Base-by-base conservation (phyloP, 2,888 invertebrate genomes). In the Sminthurinus aureus region DNA sequence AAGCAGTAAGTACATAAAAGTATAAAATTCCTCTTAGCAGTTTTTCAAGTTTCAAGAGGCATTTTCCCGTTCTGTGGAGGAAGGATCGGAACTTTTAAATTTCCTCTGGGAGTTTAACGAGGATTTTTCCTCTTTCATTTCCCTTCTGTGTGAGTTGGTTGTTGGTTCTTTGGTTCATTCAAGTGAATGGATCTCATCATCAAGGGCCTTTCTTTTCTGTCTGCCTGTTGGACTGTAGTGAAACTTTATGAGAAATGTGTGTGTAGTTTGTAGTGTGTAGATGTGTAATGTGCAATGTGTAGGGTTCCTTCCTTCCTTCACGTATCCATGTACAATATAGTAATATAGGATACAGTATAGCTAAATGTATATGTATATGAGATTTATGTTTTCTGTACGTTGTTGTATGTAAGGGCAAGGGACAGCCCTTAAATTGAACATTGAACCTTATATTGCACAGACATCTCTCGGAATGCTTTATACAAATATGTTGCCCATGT, bases 51-150 rank as follows among this genome's bases (percentile, higher is more conserved):
- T 38, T 38, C 38, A 3, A 58, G 58, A 58, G 58, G 18, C 58
- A 58, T 24, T 71, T 20, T 71, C 20, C 71, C 22, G 71, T 71
- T 24, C 71, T 20, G 20, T 71, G 20, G 2, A 18, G n/a, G 71
- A 13, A n/a, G n/a, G 71, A 13, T 24, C 20, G 20, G n/a, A 71
- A 24, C 71, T 38, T 20, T 12, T 51, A 52, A 24, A 24, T 69
- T 79, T 79, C 79, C 79, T 73, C 22, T 71, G 80, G 80, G 80
- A 80, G 52, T 82, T 71, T 76, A 15, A n/a, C 51, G 81, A 38
- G 64, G 69, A 64, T 71, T 83, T 73, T 78, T 38, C 38, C 52
- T 52, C 69, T 77, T 71, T 78, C 77, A 24, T 50, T 78, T 58
- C 20, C 51, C 22, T 64, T 38, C 58, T n/a, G 11, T 38, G 38